Evolutionary conservation across 2,888 invertebrate genomes (phyloP), one percentile per base, ranked within the genome.

Genomic region (Cephus sareptanus): DNA sequence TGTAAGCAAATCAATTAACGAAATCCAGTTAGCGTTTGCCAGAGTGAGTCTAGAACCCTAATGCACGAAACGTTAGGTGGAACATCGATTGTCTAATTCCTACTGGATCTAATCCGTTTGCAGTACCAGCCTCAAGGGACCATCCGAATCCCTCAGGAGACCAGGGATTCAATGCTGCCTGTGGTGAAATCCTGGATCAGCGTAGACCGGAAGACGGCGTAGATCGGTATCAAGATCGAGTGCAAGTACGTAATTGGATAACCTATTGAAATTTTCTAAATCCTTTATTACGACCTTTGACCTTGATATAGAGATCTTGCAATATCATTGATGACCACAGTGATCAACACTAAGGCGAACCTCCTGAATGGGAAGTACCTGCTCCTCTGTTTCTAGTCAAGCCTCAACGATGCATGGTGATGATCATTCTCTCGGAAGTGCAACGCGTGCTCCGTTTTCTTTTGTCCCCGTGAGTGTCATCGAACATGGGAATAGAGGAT

Each of bases 21-120:
- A 83, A 85, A 86, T 85, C 85, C 83, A 83, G 82, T 86, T 86
- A 84, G 83, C 85, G 82, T 80, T 86, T 83, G 80, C 75, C 79
- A 75, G 75, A 77, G 71, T 74, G 78, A 70, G 73, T 76, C 37
- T 30, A 34, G 77, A 69, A 73, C 74, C 76, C 78, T 77, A 80
- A 68, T 37, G 75, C 80, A 73, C 68, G 70, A 74, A 69, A 75
- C 75, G 56, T 75, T 73, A 73, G 40, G 68, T 34, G 71, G n/a
- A 78, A 70, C 73, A n/a, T 79, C 77, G 75, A 79, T 75, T 77
- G 79, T 81, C 79, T 82, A 84, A 86, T 84, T 85, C 79, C 80
- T 79, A 80, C 81, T 77, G 81, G 79, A 83, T 81, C 81, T 84
- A 83, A 86, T 86, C 82, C 40, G 40, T 70, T 23, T 75, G 34